phyloP scores from a whole-genome alignment of 2,113 vertebrate species.

The Eleginops maclovinus region DNA sequence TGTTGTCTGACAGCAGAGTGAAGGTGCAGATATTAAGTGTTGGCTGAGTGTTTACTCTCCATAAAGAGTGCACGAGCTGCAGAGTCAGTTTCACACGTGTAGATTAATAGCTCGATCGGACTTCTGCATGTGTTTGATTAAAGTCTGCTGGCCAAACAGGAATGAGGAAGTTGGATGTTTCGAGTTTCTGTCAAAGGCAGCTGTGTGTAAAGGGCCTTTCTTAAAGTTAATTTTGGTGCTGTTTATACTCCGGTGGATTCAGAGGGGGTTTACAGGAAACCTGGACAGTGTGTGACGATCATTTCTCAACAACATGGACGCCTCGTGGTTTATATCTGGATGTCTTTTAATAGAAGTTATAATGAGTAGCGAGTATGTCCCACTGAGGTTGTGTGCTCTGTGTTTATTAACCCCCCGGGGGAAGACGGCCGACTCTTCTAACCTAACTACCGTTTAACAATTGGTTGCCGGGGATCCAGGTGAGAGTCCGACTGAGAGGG shows the following conservation, averaged over 20 bases:
- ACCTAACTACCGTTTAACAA: not conserved
- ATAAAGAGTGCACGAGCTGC: not conserved
- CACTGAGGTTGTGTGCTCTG: not conserved
- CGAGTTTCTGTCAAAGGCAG: constrained; percentile 38
- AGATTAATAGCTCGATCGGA: not conserved
- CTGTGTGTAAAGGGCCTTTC: not conserved
- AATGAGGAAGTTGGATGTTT: constrained; percentile 54
- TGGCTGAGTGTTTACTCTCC: constrained; percentile 9
- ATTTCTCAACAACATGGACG: constrained; percentile 2
- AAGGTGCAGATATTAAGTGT: not conserved
- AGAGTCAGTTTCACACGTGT: not conserved
- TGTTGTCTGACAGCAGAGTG: constrained; percentile 10
- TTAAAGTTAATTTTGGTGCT: constrained; percentile 15
- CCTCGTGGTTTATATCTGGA: not conserved
- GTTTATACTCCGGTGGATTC: not conserved
- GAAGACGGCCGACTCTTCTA: not conserved
- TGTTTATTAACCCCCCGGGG: not conserved
- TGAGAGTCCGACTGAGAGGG: no score
- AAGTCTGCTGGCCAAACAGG: not conserved
- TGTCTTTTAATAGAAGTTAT: constrained; percentile 22
- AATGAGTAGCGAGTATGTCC: not conserved
- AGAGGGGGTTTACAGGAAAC: not conserved
- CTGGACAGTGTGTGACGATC: not conserved
- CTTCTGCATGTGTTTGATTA: not conserved
- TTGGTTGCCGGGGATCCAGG: no score